These are phyloP conservation scores for Heterotilapia buettikoferi DNA, from an alignment of 2,113 vertebrate genomes.

Conservation along the genomic window DNA sequence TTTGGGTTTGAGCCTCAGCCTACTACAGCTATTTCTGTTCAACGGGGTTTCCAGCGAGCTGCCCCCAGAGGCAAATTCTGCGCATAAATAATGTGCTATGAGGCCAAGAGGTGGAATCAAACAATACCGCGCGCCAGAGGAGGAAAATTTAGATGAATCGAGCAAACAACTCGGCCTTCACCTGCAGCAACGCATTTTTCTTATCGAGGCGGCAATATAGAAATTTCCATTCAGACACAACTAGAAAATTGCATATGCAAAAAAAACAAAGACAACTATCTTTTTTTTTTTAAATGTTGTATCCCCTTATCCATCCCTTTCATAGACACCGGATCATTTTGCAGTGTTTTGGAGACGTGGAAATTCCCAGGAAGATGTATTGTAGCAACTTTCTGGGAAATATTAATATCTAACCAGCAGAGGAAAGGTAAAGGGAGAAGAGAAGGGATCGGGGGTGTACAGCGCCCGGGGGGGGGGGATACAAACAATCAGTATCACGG, in stretches of 20 bases:
- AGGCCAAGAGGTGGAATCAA: conserved; percentile 12
- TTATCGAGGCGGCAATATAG: conserved; percentile 16
- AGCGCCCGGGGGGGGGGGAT: neutral
- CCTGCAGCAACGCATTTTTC: conserved; percentile 52
- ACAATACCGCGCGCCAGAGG: neutral
- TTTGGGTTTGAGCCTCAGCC: conserved; percentile 22
- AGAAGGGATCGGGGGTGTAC: conserved; percentile 15
- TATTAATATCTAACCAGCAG: conserved; percentile 63
- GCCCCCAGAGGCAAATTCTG: conserved; percentile 18
- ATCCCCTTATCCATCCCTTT: conserved; percentile 52
- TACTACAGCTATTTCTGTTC: conserved; percentile 29
- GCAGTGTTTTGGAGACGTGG: conserved; percentile 44
- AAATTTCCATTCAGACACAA: conserved; percentile 26
- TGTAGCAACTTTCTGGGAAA: conserved; percentile 66
- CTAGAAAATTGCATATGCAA: conserved; percentile 16
- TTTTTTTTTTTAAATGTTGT: conserved; percentile 28
- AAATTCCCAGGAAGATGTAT: conserved; percentile 70
- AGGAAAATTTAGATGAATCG: conserved; percentile 32
- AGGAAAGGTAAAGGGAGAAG: conserved; percentile 39
- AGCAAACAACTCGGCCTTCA: conserved; percentile 32
- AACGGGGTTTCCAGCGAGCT: conserved; percentile 22
- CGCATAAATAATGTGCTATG: conserved; percentile 35
- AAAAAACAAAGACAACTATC: conserved; percentile 9
- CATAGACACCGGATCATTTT: conserved; percentile 61
- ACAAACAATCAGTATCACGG: conserved; percentile 48